Percentiles rank a stretch among this genome's conserved stretches.
Evolutionary conservation across 2,797 vertebrate genomes (phyloP).

Genomic region (Ctenopoma multispine): DNA sequence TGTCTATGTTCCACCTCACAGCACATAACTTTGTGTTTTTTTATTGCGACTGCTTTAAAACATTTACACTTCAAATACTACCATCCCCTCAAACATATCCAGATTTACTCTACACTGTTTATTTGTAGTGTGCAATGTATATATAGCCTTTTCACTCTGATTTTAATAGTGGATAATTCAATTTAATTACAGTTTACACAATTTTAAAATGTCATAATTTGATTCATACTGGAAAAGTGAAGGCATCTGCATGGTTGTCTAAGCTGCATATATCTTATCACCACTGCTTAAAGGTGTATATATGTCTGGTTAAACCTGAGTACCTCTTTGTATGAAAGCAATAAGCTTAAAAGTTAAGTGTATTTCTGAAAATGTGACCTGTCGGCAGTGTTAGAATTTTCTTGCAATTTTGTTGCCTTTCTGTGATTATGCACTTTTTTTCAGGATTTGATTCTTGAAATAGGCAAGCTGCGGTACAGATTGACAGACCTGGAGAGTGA

Average conservation of each 20-base stretch:
- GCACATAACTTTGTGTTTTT: slow-evolving; percentile 54
- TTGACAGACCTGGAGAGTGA: slow-evolving; percentile 94
- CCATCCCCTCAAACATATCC: slow-evolving; percentile 15
- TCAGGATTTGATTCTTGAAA: slow-evolving; percentile 94
- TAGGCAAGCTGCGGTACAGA: slow-evolving; percentile 91
- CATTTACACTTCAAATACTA: slow-evolving; percentile 42
- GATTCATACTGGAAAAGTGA: neutral
- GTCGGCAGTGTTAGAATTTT: neutral
- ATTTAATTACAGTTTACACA: too few relatives aligned
- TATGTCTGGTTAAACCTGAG: too few relatives aligned
- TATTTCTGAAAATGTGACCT: too few relatives aligned
- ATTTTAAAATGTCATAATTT: neutral
- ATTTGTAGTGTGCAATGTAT: neutral
- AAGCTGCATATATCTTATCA: too few relatives aligned
- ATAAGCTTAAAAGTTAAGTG: too few relatives aligned
- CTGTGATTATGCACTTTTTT: slow-evolving; percentile 2
- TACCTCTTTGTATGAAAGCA: too few relatives aligned
- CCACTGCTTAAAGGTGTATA: too few relatives aligned
- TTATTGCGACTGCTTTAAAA: slow-evolving; percentile 50
- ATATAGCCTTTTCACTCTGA: neutral
- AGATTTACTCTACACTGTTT: neutral
- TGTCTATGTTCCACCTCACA: slow-evolving; percentile 61
- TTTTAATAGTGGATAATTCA: neutral
- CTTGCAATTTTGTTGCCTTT: too few relatives aligned
- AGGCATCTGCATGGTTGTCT: too few relatives aligned